phyloP scores from a whole-genome alignment of 2,888 invertebrate genomes.

The Phengaris arion region DNA sequence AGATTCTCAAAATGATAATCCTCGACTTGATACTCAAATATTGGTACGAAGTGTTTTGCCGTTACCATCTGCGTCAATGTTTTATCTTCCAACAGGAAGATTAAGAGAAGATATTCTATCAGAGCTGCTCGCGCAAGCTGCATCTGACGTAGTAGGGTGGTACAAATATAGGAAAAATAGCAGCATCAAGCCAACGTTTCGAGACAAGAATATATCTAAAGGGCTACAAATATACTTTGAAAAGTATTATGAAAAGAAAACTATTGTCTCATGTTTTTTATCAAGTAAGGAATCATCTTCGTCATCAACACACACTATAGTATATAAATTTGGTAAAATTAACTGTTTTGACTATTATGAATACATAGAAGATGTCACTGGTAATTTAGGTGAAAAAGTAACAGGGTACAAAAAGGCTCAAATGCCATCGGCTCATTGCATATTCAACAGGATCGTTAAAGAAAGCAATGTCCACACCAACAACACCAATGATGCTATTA shows the following conservation, averaged over 20 bases:
- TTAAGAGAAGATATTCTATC: conserved; percentile 77
- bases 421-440: conserved; percentile 56
- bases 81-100: conserved; percentile 79
- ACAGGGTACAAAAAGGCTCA: conserved; percentile 68
- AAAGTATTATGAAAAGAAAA: conserved; percentile 73
- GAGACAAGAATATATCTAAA: conserved; percentile 82
- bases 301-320: conserved; percentile 81
- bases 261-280: conserved; percentile 82
- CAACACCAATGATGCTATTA: conserved; percentile 64
- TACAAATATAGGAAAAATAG: conserved; percentile 81
- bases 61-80: conserved; percentile 76
- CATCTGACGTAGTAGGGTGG: conserved; percentile 83
- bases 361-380: conserved; percentile 74
- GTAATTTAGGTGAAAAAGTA: conserved; percentile 75
- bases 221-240: conserved; percentile 80
- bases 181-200: conserved; percentile 77
- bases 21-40: conserved; percentile 80
- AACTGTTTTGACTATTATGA: conserved; percentile 77
- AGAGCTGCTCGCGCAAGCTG: conserved; percentile 72
- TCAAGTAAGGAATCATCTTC: conserved; percentile 73
- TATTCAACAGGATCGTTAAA: conserved; percentile 67
- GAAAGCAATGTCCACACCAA: conserved; percentile 64
- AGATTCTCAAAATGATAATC: conserved; percentile 82
- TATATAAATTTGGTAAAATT: conserved; percentile 81
- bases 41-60: conserved; percentile 81